Evolutionary conservation across 1,140 invertebrate species (phyloP), one percentile per base, ranked within the genome.

Genomic region (Drosophila pallidifrons): DNA sequence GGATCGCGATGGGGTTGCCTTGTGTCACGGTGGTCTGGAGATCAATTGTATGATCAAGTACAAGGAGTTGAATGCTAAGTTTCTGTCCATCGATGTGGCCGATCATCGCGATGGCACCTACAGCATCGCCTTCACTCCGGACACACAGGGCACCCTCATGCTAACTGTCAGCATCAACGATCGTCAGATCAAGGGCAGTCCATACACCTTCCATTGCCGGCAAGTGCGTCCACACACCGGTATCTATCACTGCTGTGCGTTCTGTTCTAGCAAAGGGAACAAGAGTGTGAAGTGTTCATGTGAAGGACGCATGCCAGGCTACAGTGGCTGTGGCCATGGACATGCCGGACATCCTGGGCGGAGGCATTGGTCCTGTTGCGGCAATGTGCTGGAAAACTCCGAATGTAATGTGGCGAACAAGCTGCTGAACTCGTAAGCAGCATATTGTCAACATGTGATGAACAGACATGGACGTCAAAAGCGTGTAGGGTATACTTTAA

Each of bases 311-410:
- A 97, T 97, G 96, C 71, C 91, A 82, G 96, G 96, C 15, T 97
- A 96, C 79, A 94, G 94, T 91, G 96, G 96, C 80, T 97, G 96
- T 87, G 96, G 96, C 0, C 96, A 97, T 93, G 96, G 96, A 15
- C 96, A 97, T 89, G 93, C 93, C 46, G 96, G 96, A 20, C 96
- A 96, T 94, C 96, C 96, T 11, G 96, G 96, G 43, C 92, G 94
- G 61, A 93, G 95, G 43, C 96, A 97, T 92, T 97, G 96, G 96
- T 96, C 96, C n/a, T 97, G 96, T 80, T 97, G 96, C 91, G 96
- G 95, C 60, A 94, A 93, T 91, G 93, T 95, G 28, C 81, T 94
- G 28, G 93, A 95, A 78, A 93, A 94, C 81, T 94, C 94, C 2
- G 94, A 94, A 79, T 95, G 94, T 58, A 86, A 61, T 78, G 83